Conservation (phyloP, 2,888 invertebrate species). For the Acheta domesticus region DNA sequence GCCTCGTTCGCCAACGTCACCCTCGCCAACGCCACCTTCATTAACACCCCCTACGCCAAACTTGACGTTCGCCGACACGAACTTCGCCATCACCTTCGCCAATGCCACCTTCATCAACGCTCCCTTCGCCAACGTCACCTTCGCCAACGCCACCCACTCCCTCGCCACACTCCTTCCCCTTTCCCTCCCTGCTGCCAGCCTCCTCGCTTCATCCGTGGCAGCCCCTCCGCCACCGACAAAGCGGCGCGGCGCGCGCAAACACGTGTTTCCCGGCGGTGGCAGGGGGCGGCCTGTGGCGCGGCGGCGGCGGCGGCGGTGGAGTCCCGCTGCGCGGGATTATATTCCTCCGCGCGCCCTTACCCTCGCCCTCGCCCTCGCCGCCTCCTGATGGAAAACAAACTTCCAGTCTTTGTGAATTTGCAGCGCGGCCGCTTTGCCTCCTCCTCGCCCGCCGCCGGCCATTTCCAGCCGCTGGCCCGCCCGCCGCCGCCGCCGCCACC, state of each 20-base stretch:
- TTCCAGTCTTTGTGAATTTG: not conserved
- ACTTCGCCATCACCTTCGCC: too few relatives aligned
- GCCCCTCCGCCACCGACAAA: not conserved
- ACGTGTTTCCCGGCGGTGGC: not conserved
- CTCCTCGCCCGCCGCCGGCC: not conserved
- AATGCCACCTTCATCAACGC: too few relatives aligned
- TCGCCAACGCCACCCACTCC: too few relatives aligned
- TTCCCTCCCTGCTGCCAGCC: too few relatives aligned
- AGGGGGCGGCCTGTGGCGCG: not conserved
- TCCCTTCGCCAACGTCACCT: too few relatives aligned
- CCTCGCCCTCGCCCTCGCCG: not conserved
- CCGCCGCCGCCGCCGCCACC: not conserved
- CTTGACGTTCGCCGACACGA: too few relatives aligned
- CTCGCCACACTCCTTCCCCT: too few relatives aligned
- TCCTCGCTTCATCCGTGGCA: not conserved
- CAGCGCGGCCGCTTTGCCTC: not conserved
- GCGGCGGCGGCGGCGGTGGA: not conserved
- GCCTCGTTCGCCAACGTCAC: too few relatives aligned
- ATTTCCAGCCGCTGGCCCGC: not conserved
- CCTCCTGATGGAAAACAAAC: conserved; percentile 1
- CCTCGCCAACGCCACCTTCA: too few relatives aligned
- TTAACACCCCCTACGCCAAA: too few relatives aligned
- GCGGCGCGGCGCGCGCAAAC: not conserved
- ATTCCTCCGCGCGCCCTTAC: not conserved
- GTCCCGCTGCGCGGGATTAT: not conserved